Evolutionary conservation across 2,888 invertebrate genomes (phyloP), one percentile per base, ranked within the genome.

Genomic region (Digitonthophagus gazella): DNA sequence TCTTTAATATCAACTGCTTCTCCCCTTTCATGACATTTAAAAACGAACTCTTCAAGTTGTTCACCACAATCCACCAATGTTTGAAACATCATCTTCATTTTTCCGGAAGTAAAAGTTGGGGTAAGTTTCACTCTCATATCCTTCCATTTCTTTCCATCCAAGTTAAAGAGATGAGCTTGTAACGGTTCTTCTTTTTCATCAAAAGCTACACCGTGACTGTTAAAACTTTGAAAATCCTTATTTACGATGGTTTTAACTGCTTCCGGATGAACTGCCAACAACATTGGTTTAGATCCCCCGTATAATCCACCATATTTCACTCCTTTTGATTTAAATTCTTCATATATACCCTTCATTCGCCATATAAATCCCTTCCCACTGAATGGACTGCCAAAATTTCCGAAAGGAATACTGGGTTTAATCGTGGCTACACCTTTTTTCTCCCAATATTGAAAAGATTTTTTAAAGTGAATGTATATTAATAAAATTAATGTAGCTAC

Each of bases 1-100:
- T 77, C 77, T 65, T 75, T 76, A 8, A 54, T 54, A 54, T 54
- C 54, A n/a, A 54, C 11, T 14, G 54, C 11, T 11, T 11, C 14
- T 54, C 54, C 54, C 14, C 14, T 11, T 14, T 54, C 11, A 54
- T 54, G 54, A 2, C 11, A 14, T 11, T 54, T 54, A 54, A n/a
- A n/a, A 11, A 54, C 54, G 54, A n/a, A 14, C 14, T 54, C 54
- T 11, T 54, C 2, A 11, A 54, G 14, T 54, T 54, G 54, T 54
- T 54, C 11, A n/a, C 54, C 54, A 54, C 54, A 54, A 54, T 54
- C 54, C 54, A 54, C 11, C 54, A 54, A 54, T 8, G 65, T 69
- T n/a, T n/a, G n/a, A n/a, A n/a, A n/a, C n/a, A n/a, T n/a, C n/a
- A n/a, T n/a, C n/a, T n/a, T n/a, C n/a, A n/a, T n/a, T n/a, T n/a